Percentiles rank a stretch among this genome's conserved stretches.
Evolutionary conservation across 2,797 vertebrate genomes (phyloP).

Genomic region (Tolypeutes matacus): DNA sequence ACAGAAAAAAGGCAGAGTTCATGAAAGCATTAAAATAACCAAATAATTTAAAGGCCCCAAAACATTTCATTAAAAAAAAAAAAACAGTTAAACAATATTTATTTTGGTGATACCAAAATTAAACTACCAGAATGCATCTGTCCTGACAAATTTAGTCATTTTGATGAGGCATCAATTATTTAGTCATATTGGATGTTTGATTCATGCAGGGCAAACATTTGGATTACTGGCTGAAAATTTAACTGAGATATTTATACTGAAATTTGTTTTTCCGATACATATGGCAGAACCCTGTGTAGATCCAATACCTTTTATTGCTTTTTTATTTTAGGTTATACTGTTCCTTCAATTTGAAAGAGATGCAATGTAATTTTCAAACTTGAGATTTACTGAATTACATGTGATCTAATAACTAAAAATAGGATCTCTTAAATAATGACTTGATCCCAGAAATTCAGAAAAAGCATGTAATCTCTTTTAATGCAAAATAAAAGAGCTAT

Average conservation of each 20-base stretch:
- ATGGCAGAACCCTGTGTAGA: background rate
- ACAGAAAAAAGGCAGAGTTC: background rate
- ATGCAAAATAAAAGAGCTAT: background rate
- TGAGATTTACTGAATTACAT: background rate
- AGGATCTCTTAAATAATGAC: conserved; percentile 6
- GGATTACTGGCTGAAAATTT: background rate
- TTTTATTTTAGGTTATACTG: conserved; percentile 18
- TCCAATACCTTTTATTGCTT: background rate
- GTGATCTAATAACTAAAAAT: background rate
- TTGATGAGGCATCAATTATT: background rate
- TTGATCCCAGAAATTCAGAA: conserved; percentile 32
- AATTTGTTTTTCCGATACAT: background rate
- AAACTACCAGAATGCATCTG: background rate
- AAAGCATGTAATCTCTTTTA: background rate
- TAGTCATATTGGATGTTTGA: background rate
- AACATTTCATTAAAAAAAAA: background rate
- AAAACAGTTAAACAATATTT: background rate
- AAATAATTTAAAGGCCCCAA: background rate
- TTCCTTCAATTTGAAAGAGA: conserved; percentile 43
- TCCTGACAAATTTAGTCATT: conserved; percentile 42
- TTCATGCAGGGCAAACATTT: background rate
- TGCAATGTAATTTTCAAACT: background rate
- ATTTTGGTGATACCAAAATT: background rate
- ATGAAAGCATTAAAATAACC: background rate
- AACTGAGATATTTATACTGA: background rate